Evolutionary conservation across 2,113 vertebrate species (phyloP).

Genomic region (Pheucticus melanocephalus): DNA sequence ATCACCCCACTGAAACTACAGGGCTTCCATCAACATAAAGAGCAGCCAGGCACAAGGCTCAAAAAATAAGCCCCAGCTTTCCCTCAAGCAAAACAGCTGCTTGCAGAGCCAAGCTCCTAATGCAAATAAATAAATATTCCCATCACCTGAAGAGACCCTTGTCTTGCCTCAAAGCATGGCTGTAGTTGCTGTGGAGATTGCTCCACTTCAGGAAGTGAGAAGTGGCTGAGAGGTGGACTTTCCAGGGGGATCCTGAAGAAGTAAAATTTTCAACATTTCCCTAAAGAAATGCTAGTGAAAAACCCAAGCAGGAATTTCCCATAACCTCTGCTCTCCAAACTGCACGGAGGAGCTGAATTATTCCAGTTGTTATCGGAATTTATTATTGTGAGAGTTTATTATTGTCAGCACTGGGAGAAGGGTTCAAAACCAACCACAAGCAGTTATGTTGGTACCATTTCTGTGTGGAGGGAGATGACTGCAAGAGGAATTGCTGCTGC

Average conservation of each 20-base stretch:
- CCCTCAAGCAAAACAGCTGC: constrained; percentile 50
- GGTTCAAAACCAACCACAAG: neutral
- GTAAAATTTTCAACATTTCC: neutral
- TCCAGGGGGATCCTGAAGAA: neutral
- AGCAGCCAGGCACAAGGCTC: neutral
- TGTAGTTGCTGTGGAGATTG: neutral
- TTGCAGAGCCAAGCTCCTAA: constrained; percentile 13
- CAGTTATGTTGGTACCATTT: neutral
- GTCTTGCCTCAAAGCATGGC: neutral
- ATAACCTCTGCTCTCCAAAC: neutral
- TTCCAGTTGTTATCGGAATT: neutral
- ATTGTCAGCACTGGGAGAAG: neutral
- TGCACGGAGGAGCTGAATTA: neutral
- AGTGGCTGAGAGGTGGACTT: neutral
- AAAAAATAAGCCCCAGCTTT: constrained; percentile 5
- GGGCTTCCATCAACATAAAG: constrained; percentile 26
- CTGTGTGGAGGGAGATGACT: neutral
- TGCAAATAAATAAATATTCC: constrained; percentile 26
- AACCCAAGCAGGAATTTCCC: neutral
- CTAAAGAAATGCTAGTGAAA: constrained; percentile 1
- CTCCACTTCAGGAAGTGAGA: neutral
- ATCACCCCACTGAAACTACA: constrained; percentile 48
- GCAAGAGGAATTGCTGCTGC: neutral
- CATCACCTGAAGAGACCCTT: neutral
- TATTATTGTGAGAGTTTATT: neutral